Evolutionary conservation across 2,797 vertebrate species (phyloP).

Genomic region (Xenops minutus): DNA sequence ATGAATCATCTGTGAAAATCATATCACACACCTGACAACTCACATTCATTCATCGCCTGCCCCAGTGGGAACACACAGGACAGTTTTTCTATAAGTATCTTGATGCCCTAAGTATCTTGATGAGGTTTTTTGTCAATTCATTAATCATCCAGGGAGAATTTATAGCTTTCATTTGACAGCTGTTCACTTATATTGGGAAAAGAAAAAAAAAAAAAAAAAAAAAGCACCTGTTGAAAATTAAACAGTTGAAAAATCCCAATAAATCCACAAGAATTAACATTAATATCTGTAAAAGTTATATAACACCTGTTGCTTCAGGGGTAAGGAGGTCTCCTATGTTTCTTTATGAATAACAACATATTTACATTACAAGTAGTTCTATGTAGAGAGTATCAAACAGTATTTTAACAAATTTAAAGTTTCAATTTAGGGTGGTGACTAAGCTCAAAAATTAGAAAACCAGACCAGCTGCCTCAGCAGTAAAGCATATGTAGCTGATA

Average conservation of each 20-base stretch:
- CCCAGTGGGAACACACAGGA: rapidly evolving
- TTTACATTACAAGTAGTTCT: background rate
- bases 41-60: background rate
- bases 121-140: background rate
- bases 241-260: background rate
- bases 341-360: background rate
- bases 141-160: background rate
- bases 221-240: background rate
- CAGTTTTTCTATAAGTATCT: background rate
- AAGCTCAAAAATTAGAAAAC: background rate
- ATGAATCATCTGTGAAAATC: background rate
- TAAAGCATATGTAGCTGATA: background rate
- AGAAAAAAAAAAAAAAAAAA: background rate
- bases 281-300: background rate
- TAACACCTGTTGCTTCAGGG: background rate
- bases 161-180: background rate
- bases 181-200: background rate
- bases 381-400: background rate
- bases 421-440: background rate
- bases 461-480: background rate
- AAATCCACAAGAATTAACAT: background rate
- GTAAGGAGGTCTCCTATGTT: background rate
- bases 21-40: background rate
- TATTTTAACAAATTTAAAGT: background rate
- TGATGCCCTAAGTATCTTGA: too few species aligned